Evolutionary conservation across 1,140 invertebrate species (phyloP), one percentile per base, ranked within the genome.

Genomic region (Psilanteris sp.): DNA sequence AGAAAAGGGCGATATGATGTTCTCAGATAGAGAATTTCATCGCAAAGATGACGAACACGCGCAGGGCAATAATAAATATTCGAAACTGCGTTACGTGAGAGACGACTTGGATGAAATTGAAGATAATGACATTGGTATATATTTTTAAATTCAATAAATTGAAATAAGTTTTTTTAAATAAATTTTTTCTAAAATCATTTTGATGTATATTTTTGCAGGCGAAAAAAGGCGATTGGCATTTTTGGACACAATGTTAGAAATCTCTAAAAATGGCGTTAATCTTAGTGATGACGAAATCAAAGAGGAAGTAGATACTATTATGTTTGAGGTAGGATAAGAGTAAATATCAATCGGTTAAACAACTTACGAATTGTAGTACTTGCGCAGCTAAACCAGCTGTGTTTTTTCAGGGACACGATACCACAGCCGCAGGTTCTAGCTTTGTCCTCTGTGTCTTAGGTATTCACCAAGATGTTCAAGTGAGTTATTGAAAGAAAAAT

Each of bases 291-390:
- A 92, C 36, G 95, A 97, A 84, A 95, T 97, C 27, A 91, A 93
- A 79, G 93, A 96, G 82, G 93, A 96, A 91, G 94, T 96, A 0
- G 93, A 96, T 70, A 96, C 94, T 0, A 96, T 96, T 61, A 95
- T 96, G 93, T 95, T 95, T 85, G 94, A 95, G 90, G 95, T 95
- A 81, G 89, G 27, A 70, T 32, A 27, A 36, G 8, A 29, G 1
- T 5, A 50, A 64, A 43, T 22, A 5, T 20, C 26, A 13, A 52
- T 61, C 31, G 39, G 52, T 59, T 11, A 52, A 57, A 55, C 24
- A 13, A 59, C 32, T 43, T 15, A n/a, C 7, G 26, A 11, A 10
- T 52, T 55, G 48, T 75, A n/a, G n/a, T n/a, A 68, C 67, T 59
- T 57, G 43, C 22, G 37, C 32, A 11, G 48, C 6, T 52, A 7